phyloP scores from a whole-genome alignment of 2,113 vertebrate genomes.

The Callipepla californica region DNA sequence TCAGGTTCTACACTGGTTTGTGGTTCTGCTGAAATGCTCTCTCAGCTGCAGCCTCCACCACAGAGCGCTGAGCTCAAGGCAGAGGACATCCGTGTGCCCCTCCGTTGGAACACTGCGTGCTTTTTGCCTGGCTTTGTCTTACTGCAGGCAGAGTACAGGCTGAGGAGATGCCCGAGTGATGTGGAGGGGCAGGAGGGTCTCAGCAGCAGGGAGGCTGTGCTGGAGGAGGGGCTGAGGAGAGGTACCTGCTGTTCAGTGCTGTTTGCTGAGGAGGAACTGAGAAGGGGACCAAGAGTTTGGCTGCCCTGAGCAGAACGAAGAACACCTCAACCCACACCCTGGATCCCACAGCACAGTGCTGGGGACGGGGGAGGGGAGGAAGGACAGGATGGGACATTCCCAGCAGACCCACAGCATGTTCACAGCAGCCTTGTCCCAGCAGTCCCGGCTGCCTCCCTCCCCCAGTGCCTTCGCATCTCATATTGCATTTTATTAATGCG shows the following conservation, averaged over 20 bases:
- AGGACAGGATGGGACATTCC: conserved; percentile 56
- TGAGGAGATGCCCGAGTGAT: rapidly evolving
- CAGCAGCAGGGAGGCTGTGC: background rate
- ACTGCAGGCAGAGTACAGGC: rapidly evolving
- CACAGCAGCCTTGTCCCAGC: background rate
- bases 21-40: background rate
- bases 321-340: conserved; percentile 20
- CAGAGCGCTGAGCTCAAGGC: background rate
- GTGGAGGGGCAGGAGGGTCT: background rate
- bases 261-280: background rate
- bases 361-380: conserved; percentile 32
- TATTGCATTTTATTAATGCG: conserved; percentile 14
- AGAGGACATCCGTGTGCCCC: background rate
- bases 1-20: background rate
- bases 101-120: background rate
- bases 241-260: background rate
- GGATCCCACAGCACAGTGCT: conserved; percentile 46
- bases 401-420: conserved; percentile 28
- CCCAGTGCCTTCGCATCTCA: background rate
- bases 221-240: background rate
- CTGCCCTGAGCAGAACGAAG: conserved; percentile 7
- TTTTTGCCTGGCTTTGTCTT: background rate
- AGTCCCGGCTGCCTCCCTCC: conserved; percentile 42
- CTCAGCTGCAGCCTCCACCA: background rate
- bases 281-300: background rate